Evolutionary conservation across 2,113 vertebrate genomes (phyloP), one percentile per base, ranked within the genome.

Genomic region (Mola mola): DNA sequence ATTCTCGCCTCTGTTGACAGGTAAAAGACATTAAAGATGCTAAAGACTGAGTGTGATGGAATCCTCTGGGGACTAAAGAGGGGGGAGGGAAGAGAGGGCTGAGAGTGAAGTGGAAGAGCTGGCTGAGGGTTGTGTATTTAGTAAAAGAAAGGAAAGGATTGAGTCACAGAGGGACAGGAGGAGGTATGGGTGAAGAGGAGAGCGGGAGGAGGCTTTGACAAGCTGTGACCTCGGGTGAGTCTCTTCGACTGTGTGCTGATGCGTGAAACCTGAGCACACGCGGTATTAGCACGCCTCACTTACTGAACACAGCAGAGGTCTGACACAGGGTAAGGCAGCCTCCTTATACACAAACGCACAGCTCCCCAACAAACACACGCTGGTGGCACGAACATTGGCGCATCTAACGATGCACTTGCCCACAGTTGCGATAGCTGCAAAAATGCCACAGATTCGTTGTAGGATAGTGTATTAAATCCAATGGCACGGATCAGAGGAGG

Each of bases 231-330:
- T 84, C 82, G 77, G 77, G 86, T 84, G 82, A 85, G 85, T 84
- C 84, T 83, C 83, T 83, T 83, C 75, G 60, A 83, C 83, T 87
- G 87, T 85, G 83, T 86, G 85, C 81, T 88, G 88, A 90, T 84
- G 90, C 86, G 72, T 90, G 86, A 89, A 90, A 89, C 87, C 85
- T 90, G 86, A 87, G 86, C 90, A 89, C 88, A 89, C 84, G 84
- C 88, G 82, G 84, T 83, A 89, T 90, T 89, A 91, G 81, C 78
- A 88, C 71, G 87, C 85, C 86, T 86, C 83, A 87, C 88, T 90
- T 87, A 84, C 82, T 69, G 72, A 87, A 86, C 87, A 84, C 88
- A 87, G 79, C 83, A 82, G 85, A 90, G 83, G 78, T 75, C 84
- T 81, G 81, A 85, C 88, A 87, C 74, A 79, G 88, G 84, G 75